These are phyloP conservation scores for Genyomyrus donnyi DNA, from an alignment of 2,113 vertebrate genomes.

Conservation along the genomic window DNA sequence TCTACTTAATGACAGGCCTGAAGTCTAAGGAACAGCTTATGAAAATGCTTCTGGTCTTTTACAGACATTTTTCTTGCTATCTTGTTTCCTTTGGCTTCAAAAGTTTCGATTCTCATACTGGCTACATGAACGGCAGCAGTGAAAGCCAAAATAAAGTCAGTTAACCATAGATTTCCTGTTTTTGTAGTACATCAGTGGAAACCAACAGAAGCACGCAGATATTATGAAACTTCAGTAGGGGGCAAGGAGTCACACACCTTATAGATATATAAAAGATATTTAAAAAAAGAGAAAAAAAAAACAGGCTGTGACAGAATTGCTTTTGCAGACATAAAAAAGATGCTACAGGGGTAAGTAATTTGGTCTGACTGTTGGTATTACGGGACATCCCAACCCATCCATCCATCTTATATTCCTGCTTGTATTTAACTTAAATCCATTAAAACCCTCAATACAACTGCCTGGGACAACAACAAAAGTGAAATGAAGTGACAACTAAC, in stretches of 20 bases:
- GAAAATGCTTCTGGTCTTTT: background rate
- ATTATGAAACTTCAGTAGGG: background rate
- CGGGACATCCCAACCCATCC: background rate
- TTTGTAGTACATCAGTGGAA: background rate
- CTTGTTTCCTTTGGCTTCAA: background rate
- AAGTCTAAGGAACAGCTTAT: background rate
- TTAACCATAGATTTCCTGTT: conserved; percentile 18
- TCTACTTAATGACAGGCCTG: background rate
- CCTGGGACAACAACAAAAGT: background rate
- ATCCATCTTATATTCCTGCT: background rate
- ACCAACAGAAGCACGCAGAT: background rate
- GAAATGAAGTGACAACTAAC: background rate
- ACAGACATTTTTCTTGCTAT: background rate
- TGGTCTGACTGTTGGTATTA: background rate
- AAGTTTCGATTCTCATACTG: background rate
- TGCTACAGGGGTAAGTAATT: background rate
- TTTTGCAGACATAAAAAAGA: background rate
- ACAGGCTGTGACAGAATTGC: background rate
- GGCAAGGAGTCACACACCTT: background rate
- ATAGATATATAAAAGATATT: background rate
- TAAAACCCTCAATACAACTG: background rate
- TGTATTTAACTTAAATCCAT: background rate
- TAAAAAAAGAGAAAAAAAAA: background rate
- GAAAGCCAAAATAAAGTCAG: background rate
- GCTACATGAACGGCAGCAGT: background rate